These are phyloP conservation scores for Callospermophilus lateralis DNA, from an alignment of 2,113 vertebrate species.

Conservation along the genomic window DNA sequence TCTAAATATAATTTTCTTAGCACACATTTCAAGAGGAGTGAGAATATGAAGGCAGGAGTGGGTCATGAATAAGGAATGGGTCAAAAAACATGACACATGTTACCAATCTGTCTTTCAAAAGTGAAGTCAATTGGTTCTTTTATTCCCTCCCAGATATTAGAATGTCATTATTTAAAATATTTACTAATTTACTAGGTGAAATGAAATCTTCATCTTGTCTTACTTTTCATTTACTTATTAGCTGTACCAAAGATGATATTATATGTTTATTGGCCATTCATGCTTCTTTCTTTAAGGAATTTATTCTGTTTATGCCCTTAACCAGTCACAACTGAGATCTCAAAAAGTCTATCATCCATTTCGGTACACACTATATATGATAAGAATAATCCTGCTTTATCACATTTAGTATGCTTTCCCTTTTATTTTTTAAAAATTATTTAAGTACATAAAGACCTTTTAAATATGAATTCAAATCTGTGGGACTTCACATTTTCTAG, in stretches of 20 bases:
- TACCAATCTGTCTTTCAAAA: slow-evolving; percentile 6
- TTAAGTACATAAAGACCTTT: slow-evolving; percentile 14
- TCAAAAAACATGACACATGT: not conserved
- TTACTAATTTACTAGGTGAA: slow-evolving; percentile 2
- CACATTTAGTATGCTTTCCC: not conserved
- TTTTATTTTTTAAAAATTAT: not conserved
- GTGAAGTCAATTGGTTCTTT: not conserved
- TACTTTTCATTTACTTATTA: slow-evolving; percentile 30
- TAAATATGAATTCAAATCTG: not conserved
- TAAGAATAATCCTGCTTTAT: not conserved
- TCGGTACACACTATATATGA: not conserved
- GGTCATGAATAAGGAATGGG: not conserved
- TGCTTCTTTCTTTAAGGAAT: not conserved
- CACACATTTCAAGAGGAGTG: not conserved
- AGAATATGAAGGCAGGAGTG: not conserved
- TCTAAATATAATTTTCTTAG: slow-evolving; percentile 16
- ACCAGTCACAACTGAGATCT: not conserved
- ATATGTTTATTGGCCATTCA: not conserved
- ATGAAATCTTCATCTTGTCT: not conserved
- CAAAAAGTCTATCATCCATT: not conserved
- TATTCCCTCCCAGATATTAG: not conserved
- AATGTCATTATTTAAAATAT: not conserved
- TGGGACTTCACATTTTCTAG: slow-evolving; percentile 26
- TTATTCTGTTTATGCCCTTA: not conserved
- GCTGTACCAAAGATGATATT: not conserved